Percentiles rank a stretch among this genome's conserved stretches.
These are phyloP conservation scores for Colossoma macropomum DNA, from an alignment of 2,113 vertebrate genomes.

Conservation along the genomic window DNA sequence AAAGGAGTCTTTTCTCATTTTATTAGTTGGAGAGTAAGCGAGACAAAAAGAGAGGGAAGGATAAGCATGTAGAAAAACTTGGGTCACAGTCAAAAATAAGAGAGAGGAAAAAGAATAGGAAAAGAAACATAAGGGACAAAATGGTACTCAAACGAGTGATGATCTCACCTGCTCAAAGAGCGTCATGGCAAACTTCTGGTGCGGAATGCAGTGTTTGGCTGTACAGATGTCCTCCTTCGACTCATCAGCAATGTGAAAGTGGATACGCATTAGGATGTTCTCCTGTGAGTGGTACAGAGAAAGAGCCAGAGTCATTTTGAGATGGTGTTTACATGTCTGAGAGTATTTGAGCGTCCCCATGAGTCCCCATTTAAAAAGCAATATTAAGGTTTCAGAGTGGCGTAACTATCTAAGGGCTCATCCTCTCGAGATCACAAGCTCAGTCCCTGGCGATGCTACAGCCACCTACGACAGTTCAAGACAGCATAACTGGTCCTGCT, in stretches of 20 bases:
- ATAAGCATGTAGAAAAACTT: not conserved
- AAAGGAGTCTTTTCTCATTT: no score
- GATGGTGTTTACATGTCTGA: not conserved
- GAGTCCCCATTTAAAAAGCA: not conserved
- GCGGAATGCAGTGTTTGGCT: slow-evolving; percentile 91
- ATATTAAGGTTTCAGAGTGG: not conserved
- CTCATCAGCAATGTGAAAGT: slow-evolving; percentile 97
- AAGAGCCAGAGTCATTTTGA: not conserved
- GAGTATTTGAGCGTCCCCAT: not conserved
- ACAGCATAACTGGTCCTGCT: not conserved
- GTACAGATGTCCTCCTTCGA: slow-evolving; percentile 96
- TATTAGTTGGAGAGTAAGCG: no score
- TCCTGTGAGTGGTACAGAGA: slow-evolving; percentile 75
- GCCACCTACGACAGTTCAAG: not conserved
- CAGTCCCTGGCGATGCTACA: no score
- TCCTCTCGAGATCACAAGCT: not conserved
- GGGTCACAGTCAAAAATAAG: not conserved
- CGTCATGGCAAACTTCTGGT: slow-evolving; percentile 98
- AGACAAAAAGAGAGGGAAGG: not conserved
- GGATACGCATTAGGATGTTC: slow-evolving; percentile 94
- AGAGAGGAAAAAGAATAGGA: not conserved
- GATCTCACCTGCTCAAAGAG: slow-evolving; percentile 92
- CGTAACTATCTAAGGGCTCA: not conserved
- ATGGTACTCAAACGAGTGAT: not conserved
- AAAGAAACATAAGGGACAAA: not conserved